Evolutionary conservation across 2,888 invertebrate species (phyloP).

Genomic region (Chrysolina oricalcia): DNA sequence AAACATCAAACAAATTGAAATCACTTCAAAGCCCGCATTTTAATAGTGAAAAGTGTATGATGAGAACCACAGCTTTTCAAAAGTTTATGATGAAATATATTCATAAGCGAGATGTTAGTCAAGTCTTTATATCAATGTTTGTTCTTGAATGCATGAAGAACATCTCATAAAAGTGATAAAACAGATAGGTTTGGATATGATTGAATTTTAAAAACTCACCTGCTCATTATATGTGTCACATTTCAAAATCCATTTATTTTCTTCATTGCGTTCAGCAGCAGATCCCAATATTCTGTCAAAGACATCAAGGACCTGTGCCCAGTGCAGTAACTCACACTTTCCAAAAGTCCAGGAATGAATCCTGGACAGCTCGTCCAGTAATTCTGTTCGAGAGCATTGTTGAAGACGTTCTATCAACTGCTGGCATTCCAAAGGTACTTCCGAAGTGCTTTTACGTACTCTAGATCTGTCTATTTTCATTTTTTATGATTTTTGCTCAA

Average conservation of each 20-base stretch:
- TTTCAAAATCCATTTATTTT: constrained; percentile 81
- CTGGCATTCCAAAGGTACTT: constrained; percentile 86
- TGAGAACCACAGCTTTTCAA: too few relatives aligned
- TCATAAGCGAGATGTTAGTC: too few relatives aligned
- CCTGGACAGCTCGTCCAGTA: constrained; percentile 80
- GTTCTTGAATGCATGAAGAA: too few relatives aligned
- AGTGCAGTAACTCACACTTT: constrained; percentile 90
- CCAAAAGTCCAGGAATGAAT: constrained; percentile 90
- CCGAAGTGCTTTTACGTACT: constrained; percentile 87
- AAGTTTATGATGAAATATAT: too few relatives aligned
- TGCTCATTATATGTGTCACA: constrained; percentile 77
- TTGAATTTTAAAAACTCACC: constrained; percentile 44
- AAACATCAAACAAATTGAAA: too few relatives aligned
- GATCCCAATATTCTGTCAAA: constrained; percentile 84
- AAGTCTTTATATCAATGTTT: too few relatives aligned
- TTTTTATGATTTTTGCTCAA: constrained; percentile 42
- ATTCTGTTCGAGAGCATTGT: constrained; percentile 78
- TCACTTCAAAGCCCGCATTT: too few relatives aligned
- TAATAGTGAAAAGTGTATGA: too few relatives aligned
- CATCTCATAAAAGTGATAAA: neutral
- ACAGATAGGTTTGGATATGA: neutral
- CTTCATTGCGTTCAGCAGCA: constrained; percentile 78
- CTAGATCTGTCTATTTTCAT: constrained; percentile 90
- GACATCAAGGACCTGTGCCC: constrained; percentile 88
- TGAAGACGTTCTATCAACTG: constrained; percentile 83